phyloP scores from a whole-genome alignment of 1,140 invertebrate genomes.

The Drosophila murphyi region DNA sequence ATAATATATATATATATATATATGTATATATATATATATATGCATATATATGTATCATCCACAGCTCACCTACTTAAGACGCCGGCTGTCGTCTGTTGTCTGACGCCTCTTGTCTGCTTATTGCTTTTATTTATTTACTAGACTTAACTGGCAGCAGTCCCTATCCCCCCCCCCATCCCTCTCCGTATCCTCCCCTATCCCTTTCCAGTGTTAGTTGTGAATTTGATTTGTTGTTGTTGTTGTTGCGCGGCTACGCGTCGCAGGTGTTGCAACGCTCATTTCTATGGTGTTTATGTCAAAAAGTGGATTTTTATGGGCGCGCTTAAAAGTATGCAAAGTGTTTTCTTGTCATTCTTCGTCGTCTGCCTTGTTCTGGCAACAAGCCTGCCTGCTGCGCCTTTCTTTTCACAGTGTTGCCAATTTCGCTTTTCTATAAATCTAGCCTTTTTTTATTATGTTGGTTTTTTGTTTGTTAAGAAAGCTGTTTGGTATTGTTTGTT shows the following conservation, averaged over 20 bases:
- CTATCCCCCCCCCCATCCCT: not conserved
- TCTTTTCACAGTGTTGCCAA: not conserved
- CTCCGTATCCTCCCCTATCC: not conserved
- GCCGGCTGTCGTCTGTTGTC: constrained; percentile 37
- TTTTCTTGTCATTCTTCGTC: constrained; percentile 37
- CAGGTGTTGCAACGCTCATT: constrained; percentile 67
- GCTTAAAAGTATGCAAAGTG: constrained; percentile 74
- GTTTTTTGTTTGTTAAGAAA: too few relatives aligned
- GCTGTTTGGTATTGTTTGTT: too few relatives aligned
- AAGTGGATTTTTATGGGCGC: constrained; percentile 73
- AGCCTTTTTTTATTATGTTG: too few relatives aligned
- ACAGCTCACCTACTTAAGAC: constrained; percentile 53
- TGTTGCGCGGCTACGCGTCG: constrained; percentile 22
- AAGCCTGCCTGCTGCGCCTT: not conserved
- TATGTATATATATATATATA: not conserved
- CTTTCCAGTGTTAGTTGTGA: constrained; percentile 18
- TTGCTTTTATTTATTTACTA: constrained; percentile 81
- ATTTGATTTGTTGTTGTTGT: constrained; percentile 74
- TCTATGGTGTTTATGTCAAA: constrained; percentile 76
- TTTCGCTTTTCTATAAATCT: not conserved
- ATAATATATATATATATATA: not conserved
- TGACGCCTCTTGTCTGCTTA: constrained; percentile 56
- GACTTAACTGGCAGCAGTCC: constrained; percentile 58
- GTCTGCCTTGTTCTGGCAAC: not conserved
- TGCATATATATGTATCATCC: not conserved